Evolutionary conservation across 2,888 invertebrate species (phyloP), one percentile per base, ranked within the genome.

Genomic region (Penaeus monodon): DNA sequence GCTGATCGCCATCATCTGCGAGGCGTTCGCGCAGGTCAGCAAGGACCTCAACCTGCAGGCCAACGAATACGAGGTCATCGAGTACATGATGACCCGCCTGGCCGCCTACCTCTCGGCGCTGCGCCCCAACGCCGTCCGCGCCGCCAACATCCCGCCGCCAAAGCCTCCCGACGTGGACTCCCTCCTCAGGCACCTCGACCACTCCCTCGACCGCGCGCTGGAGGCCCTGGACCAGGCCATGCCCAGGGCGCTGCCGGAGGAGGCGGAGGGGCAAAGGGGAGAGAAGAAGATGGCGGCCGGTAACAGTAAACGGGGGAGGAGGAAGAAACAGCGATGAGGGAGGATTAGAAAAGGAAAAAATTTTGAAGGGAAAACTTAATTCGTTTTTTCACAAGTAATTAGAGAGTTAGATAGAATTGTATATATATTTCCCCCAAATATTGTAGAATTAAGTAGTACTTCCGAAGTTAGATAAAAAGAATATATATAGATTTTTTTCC

Each of bases 1-100:
- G 20, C 86, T 89, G 12, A 88, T 89, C 29, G 89, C 89, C 70
- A 88, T 89, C n/a, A 88, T 89, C 80, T 89, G 89, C 38, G 63
- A 80, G 33, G 84, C 89, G 33, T 89, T 89, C 49, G 79, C 88
- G 20, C 33, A 83, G 44, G 88, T 89, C 17, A 88, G 80, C 73
- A 76, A 70, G 49, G 88, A 89, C 80, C 57, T 89, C 49, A 64
- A 76, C 38, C 57, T 68, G 14, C 89, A 89, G 70, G 84, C 89
- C 27, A 89, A 89, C 70, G 89, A 89, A 77, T 88, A 89, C 44
- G 89, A 89, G 74, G 86, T 89, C 4, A 84, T 89, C 22, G 88
- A 89, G 70, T 89, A 89, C 84, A 84, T 89, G 79, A 78, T 88
- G 74, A 70, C 66, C 22, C 81, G 85, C 33, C 22, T 88, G 12